Evolutionary conservation across 2,113 vertebrate species (phyloP).

Genomic region (Oncorhynchus gorbuscha): DNA sequence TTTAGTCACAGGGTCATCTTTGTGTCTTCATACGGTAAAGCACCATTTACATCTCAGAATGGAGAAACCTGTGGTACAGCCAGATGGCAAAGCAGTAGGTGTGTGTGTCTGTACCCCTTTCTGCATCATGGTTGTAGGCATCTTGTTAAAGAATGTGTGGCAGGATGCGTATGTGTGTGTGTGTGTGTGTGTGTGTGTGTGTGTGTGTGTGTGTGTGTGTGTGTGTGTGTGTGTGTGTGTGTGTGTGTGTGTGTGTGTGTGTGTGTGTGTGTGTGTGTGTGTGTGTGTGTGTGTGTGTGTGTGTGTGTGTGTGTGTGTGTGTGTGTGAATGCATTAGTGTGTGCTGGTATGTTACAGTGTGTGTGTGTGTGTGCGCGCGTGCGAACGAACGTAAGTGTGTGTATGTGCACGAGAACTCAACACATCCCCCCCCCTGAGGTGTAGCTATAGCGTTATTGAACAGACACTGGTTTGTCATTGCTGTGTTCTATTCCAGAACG

Average conservation of each 20-base stretch:
- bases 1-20: constrained; percentile 9
- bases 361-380: not conserved
- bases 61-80: not conserved
- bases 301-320: no score
- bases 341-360: not conserved
- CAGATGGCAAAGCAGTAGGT: not conserved
- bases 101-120: not conserved
- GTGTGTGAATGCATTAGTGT: not conserved
- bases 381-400: not conserved
- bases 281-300: no score
- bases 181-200: constrained; percentile 13
- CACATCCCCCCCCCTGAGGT: not conserved
- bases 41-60: not conserved
- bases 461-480: constrained; percentile 4
- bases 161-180: not conserved
- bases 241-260: no score
- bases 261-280: not conserved
- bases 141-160: not conserved
- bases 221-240: no score
- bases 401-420: constrained; percentile 12
- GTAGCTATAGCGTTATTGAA: not conserved
- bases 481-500: not conserved
- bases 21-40: not conserved
- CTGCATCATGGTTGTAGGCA: constrained; percentile 1
- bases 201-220: no score